A percentile compares a stretch with the other conserved stretches of the same genome.
Evolutionary conservation across 2,888 invertebrate genomes (phyloP).

Genomic region (Metellina segmentata): DNA sequence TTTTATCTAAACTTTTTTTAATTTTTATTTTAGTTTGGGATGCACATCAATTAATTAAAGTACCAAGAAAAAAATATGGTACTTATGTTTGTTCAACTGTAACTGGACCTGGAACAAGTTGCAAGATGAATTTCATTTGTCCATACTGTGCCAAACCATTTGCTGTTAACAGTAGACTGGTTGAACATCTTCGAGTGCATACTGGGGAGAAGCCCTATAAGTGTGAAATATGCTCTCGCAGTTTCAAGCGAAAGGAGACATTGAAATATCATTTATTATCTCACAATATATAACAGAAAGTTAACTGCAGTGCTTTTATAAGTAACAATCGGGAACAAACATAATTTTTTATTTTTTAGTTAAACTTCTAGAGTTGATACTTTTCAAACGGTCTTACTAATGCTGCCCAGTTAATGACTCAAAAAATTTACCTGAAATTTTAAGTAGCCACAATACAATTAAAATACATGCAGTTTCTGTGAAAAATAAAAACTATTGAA

Average conservation of each 20-base stretch:
- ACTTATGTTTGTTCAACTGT: neutral
- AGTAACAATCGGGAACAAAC: too few species aligned
- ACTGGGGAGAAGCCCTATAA: conserved; percentile 41
- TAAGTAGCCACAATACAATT: too few species aligned
- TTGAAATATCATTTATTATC: conserved; percentile 16
- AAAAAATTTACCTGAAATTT: too few species aligned
- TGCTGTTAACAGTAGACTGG: neutral
- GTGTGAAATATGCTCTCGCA: neutral
- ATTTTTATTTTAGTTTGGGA: neutral
- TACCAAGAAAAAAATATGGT: neutral
- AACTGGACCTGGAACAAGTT: neutral
- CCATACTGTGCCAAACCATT: neutral
- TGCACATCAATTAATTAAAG: neutral
- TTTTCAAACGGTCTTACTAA: too few species aligned
- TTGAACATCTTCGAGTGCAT: conserved; percentile 1
- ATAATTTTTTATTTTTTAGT: too few species aligned
- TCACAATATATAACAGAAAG: neutral
- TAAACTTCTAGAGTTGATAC: too few species aligned
- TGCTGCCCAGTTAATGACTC: too few species aligned
- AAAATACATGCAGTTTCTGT: too few species aligned
- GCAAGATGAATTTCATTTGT: neutral
- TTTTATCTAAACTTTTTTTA: neutral
- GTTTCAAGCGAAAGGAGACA: neutral
- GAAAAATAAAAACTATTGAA: too few species aligned
- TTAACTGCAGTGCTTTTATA: too few species aligned